phyloP scores from a whole-genome alignment of 2,888 invertebrate species.

The Hydrotaea cyrtoneurina region DNA sequence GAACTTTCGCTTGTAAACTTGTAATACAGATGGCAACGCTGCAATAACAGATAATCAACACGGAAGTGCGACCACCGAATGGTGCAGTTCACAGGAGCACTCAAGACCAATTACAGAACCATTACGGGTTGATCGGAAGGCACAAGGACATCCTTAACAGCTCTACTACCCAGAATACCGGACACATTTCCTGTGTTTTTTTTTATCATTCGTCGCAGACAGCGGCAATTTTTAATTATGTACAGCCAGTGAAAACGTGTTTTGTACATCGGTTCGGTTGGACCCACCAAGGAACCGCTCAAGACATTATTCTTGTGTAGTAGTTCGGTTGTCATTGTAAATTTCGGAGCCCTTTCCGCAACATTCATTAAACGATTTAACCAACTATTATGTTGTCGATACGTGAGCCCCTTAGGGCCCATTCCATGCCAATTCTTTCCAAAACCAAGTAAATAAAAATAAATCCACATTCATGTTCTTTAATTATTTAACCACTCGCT shows the following conservation, averaged over 20 bases:
- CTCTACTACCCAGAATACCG: neutral
- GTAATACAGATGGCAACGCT: no score
- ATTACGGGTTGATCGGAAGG: neutral
- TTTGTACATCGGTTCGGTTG: neutral
- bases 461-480: no score
- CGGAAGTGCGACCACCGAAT: neutral
- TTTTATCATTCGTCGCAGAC: neutral
- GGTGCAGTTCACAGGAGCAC: neutral
- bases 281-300: neutral
- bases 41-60: neutral
- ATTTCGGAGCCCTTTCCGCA: no score
- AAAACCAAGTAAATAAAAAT: no score
- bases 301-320: neutral
- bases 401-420: no score
- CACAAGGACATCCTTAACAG: neutral
- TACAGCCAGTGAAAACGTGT: neutral
- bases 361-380: neutral
- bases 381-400: neutral
- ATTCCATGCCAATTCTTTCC: no score
- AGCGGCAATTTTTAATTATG: neutral
- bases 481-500: no score
- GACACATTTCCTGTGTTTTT: neutral
- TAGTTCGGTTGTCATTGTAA: neutral
- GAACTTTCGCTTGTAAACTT: no score
- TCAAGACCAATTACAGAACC: neutral